Evolutionary conservation across 2,113 vertebrate species (phyloP).

Genomic region (Gadus macrocephalus): DNA sequence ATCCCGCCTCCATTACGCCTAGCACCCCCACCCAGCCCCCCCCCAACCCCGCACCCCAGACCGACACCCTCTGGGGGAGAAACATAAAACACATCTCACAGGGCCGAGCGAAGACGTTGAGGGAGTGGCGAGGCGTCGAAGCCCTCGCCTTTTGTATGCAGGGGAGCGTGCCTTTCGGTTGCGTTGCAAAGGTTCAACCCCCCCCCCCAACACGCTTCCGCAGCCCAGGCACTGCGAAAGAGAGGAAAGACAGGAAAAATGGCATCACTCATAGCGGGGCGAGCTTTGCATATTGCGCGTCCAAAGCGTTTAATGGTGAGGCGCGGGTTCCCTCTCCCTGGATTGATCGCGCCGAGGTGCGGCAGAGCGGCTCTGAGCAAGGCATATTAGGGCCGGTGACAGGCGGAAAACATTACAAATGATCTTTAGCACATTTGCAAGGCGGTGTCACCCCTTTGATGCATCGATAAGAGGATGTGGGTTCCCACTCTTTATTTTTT

Average conservation of each 20-base stretch:
- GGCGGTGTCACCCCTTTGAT: conserved; percentile 56
- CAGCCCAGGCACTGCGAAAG: not conserved
- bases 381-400: conserved; percentile 66
- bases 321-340: conserved; percentile 51
- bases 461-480: conserved; percentile 45
- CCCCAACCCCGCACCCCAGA: not conserved
- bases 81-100: too few species aligned
- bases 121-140: conserved; percentile 30
- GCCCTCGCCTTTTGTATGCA: conserved; percentile 48
- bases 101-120: conserved; percentile 47
- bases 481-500: conserved; percentile 12
- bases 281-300: conserved; percentile 62
- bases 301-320: conserved; percentile 71
- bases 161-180: conserved; percentile 27
- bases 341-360: conserved; percentile 69
- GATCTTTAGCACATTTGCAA: conserved; percentile 66
- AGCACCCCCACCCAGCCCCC: not conserved
- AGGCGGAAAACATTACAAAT: conserved; percentile 71
- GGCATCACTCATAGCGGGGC: conserved; percentile 52
- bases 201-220: conserved; percentile 6
- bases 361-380: conserved; percentile 58
- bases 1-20: conserved; percentile 21
- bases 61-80: too few species aligned
- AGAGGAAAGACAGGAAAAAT: not conserved
- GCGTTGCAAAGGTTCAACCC: conserved; percentile 48